Percentiles rank a stretch among this genome's conserved stretches.
These are phyloP conservation scores for Anarrhichthys ocellatus DNA, from an alignment of 2,113 vertebrate species.

Conservation along the genomic window DNA sequence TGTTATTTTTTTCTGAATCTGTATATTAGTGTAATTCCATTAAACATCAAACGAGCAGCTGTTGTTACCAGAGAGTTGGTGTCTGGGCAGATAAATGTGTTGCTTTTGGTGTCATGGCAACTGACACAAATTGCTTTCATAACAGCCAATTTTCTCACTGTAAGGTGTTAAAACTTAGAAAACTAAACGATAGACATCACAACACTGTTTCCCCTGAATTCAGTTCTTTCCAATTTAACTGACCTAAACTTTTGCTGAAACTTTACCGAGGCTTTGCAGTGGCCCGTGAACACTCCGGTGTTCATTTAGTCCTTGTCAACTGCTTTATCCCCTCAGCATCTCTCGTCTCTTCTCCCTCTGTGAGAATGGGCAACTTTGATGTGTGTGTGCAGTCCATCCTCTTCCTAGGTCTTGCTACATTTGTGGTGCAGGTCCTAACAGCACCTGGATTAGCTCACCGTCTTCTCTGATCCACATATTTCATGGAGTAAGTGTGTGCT, in stretches of 20 bases:
- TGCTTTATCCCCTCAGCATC: not conserved
- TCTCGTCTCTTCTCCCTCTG: not conserved
- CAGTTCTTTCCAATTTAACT: not conserved
- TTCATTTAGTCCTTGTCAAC: slow-evolving; percentile 7
- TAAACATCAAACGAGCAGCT: slow-evolving; percentile 3
- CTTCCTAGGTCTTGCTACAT: not conserved
- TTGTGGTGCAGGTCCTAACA: not conserved
- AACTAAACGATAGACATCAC: not conserved
- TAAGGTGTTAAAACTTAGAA: not conserved
- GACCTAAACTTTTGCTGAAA: slow-evolving; percentile 16
- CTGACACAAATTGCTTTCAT: slow-evolving; percentile 24
- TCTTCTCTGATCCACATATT: not conserved
- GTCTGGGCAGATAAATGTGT: not conserved
- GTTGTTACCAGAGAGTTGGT: not conserved
- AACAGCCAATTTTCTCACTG: slow-evolving; percentile 4
- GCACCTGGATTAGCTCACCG: not conserved
- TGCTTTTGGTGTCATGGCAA: slow-evolving; percentile 24
- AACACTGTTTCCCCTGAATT: not conserved
- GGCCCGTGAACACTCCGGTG: not conserved
- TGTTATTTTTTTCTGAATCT: not conserved
- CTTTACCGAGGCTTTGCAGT: not conserved
- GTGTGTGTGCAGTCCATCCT: not conserved
- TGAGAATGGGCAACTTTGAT: slow-evolving; percentile 1
- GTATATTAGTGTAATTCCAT: not conserved
- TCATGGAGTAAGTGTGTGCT: not conserved